phyloP scores from a whole-genome alignment of 2,888 invertebrate genomes.

The Masnerella sp. region DNA sequence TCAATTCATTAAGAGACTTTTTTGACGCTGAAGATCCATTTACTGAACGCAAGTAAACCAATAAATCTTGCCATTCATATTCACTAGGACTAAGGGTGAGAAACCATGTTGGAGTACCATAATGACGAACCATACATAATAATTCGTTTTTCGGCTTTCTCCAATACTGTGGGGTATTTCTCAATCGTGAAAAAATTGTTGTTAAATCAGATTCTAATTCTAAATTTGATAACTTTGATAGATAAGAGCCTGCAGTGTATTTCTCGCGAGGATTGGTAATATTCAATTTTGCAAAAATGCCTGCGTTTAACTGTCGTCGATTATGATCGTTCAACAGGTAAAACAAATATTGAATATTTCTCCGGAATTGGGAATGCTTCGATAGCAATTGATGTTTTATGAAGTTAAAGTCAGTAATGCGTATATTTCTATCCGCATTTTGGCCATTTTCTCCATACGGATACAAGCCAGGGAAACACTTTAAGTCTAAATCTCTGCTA shows the following conservation, averaged over 20 bases:
- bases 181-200: slow-evolving; percentile 51
- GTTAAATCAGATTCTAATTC: slow-evolving; percentile 56
- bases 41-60: neutral
- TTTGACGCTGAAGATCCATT: slow-evolving; percentile 62
- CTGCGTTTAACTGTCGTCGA: slow-evolving; percentile 31
- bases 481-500: slow-evolving; percentile 5
- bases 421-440: slow-evolving; percentile 22
- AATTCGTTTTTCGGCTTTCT: slow-evolving; percentile 3
- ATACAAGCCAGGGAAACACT: slow-evolving; percentile 8
- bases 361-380: slow-evolving; percentile 59
- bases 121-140: slow-evolving; percentile 60
- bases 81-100: slow-evolving; percentile 61
- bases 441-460: slow-evolving; percentile 5
- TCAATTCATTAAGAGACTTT: slow-evolving; percentile 60
- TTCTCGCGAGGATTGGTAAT: neutral
- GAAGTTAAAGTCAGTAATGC: slow-evolving; percentile 56
- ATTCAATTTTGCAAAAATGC: slow-evolving; percentile 27
- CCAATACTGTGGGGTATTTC: slow-evolving; percentile 54
- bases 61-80: slow-evolving; percentile 49
- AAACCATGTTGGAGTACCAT: slow-evolving; percentile 65
- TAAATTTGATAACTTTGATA: slow-evolving; percentile 47
- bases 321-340: slow-evolving; percentile 63
- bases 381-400: slow-evolving; percentile 62
- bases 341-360: slow-evolving; percentile 65
- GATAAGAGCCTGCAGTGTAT: neutral